These are phyloP conservation scores for Sabellastarte sp. DNA, from an alignment of 2,888 invertebrate genomes.

Conservation along the genomic window DNA sequence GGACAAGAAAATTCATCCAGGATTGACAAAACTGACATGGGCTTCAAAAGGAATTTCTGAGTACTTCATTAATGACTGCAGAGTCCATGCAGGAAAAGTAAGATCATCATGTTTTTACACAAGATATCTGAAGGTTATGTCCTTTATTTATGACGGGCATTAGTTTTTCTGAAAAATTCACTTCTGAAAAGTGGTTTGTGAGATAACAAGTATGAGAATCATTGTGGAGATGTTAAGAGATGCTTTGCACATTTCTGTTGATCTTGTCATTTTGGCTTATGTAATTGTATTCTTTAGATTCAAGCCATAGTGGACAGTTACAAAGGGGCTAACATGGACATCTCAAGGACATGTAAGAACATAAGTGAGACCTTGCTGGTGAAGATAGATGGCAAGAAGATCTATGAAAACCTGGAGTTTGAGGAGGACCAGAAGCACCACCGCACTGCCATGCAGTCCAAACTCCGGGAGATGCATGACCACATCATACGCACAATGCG, in stretches of 20 bases:
- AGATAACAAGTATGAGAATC: no score
- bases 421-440: constrained; percentile 55
- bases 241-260: no score
- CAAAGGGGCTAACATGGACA: constrained; percentile 71
- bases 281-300: no score
- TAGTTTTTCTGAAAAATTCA: no score
- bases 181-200: no score
- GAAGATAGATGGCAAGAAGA: constrained; percentile 55
- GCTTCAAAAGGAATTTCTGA: constrained; percentile 56
- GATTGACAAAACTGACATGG: constrained; percentile 60
- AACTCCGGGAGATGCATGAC: constrained; percentile 47
- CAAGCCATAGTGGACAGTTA: constrained; percentile 78
- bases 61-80: constrained; percentile 57
- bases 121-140: no score
- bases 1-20: constrained; percentile 61
- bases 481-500: constrained; percentile 53
- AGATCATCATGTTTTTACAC: no score
- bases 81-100: constrained; percentile 52
- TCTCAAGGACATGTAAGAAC: constrained; percentile 52
- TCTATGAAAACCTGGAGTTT: constrained; percentile 51
- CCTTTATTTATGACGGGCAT: no score
- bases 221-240: no score
- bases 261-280: no score
- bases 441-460: constrained; percentile 62
- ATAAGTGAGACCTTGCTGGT: constrained; percentile 57